These are phyloP conservation scores for Poeciliopsis turrubarensis DNA, from an alignment of 2,113 vertebrate species.

Conservation along the genomic window DNA sequence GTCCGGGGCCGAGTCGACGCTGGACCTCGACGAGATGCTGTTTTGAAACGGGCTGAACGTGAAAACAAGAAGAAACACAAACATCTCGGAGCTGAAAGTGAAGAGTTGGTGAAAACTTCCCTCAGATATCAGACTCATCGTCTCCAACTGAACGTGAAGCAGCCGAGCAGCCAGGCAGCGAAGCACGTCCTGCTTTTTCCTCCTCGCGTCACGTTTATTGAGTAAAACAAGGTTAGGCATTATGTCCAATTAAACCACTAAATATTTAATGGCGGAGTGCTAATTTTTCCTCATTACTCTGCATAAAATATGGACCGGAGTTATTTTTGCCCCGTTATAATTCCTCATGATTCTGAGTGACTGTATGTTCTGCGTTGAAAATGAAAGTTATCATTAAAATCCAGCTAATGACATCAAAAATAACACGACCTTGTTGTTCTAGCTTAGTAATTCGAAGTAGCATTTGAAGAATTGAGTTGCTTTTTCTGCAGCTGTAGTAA, in stretches of 20 bases:
- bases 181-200: not conserved
- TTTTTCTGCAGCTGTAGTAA: too few relatives aligned
- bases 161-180: not conserved
- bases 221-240: not conserved
- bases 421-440: not conserved
- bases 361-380: not conserved
- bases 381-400: not conserved
- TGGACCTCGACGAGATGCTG: not conserved
- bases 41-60: too few relatives aligned
- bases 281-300: not conserved
- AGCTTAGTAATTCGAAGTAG: too few relatives aligned
- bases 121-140: not conserved
- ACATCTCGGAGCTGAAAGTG: not conserved
- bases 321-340: not conserved
- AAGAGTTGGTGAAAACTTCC: not conserved
- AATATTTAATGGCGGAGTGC: not conserved
- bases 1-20: not conserved
- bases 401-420: not conserved
- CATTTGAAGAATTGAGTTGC: too few relatives aligned
- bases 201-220: not conserved
- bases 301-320: not conserved
- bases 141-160: too few relatives aligned
- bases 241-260: not conserved
- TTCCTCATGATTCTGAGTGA: not conserved
- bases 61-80: not conserved